phyloP scores from a whole-genome alignment of 2,888 invertebrate species.

The Pimpla rufipes region DNA sequence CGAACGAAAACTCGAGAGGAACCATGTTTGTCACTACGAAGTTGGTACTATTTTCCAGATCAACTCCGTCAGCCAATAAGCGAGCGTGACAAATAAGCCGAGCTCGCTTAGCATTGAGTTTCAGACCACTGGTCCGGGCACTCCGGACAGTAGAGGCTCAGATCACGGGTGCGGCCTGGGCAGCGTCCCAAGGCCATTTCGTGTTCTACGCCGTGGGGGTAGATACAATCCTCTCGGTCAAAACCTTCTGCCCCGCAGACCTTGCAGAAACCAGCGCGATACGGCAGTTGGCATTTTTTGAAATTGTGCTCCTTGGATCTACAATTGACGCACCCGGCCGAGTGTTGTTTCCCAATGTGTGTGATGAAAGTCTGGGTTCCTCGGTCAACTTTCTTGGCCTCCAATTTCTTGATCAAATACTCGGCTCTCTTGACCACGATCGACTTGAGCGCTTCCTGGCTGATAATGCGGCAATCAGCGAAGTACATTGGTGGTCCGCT shows the following conservation, averaged over 20 bases:
- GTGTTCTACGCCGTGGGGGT: conserved; percentile 56
- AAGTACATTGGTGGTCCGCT: conserved; percentile 18
- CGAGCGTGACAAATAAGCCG: conserved; percentile 15
- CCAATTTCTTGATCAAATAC: not conserved
- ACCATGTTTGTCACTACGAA: conserved; percentile 1
- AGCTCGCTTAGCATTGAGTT: conserved; percentile 23
- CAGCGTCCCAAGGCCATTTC: conserved; percentile 47
- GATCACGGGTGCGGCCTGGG: conserved; percentile 30
- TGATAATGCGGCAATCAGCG: conserved; percentile 44
- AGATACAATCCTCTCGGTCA: conserved; percentile 44
- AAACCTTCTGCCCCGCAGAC: conserved; percentile 40
- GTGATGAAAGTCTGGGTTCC: conserved; percentile 45
- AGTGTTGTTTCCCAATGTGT: conserved; percentile 17
- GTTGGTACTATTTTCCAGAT: conserved; percentile 20
- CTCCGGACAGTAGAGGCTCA: conserved; percentile 49
- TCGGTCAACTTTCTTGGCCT: conserved; percentile 17
- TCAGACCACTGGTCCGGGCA: conserved; percentile 41
- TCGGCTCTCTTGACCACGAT: conserved; percentile 29
- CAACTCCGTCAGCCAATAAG: conserved; percentile 9
- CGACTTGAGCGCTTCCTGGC: conserved; percentile 2
- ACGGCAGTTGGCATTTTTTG: conserved; percentile 32
- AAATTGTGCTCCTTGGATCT: not conserved
- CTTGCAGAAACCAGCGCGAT: conserved; percentile 46
- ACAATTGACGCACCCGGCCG: conserved; percentile 51
- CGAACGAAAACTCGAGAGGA: conserved; percentile 7